phyloP scores from a whole-genome alignment of 1,140 invertebrate species.

The Drosophila seguyi region DNA sequence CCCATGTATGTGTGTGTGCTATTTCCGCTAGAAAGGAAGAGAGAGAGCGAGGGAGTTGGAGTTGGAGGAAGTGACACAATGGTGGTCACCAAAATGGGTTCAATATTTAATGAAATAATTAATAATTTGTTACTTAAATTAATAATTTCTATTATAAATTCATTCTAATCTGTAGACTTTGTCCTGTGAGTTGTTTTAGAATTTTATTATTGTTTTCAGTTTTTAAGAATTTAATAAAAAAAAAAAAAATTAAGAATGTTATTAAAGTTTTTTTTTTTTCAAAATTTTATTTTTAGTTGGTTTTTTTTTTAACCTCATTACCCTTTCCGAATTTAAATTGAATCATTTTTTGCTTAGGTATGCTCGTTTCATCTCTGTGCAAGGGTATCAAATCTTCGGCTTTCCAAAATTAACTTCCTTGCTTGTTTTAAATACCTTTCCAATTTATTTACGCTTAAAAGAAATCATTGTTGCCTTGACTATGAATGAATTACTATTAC shows the following conservation, averaged over 20 bases:
- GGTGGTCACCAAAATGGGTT: slow-evolving; percentile 29
- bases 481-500: slow-evolving; percentile 7
- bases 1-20: slow-evolving; percentile 35
- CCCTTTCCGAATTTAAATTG: too few species aligned
- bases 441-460: neutral
- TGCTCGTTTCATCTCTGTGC: too few species aligned
- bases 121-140: neutral
- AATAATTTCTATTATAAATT: neutral
- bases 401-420: neutral
- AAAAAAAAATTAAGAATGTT: too few species aligned
- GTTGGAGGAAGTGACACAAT: slow-evolving; percentile 18
- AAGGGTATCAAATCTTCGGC: neutral
- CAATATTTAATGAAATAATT: slow-evolving; percentile 7
- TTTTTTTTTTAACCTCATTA: too few species aligned
- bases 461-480: neutral
- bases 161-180: too few species aligned
- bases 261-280: too few species aligned
- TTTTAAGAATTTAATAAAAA: too few species aligned
- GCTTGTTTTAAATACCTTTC: neutral
- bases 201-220: too few species aligned
- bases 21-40: slow-evolving; percentile 61
- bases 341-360: too few species aligned
- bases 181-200: too few species aligned
- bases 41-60: slow-evolving; percentile 19
- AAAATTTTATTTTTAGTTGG: too few species aligned